Base-by-base conservation (phyloP, 2,888 invertebrate genomes). In the Vandiemenella viatica region DNA sequence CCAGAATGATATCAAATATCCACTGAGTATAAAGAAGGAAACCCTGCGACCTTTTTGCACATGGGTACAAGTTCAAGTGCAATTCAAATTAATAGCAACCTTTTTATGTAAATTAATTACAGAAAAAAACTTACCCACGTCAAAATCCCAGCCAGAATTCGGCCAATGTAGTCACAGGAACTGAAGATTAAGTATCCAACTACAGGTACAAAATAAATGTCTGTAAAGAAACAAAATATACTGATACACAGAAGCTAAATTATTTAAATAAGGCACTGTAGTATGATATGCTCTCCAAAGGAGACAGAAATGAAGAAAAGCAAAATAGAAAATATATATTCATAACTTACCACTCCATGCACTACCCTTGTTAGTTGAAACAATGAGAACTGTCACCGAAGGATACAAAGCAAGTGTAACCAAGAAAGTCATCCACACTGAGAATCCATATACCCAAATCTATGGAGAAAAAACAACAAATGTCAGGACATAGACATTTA, bases 111-210 rank as follows among this genome's bases (percentile, higher is more conserved):
- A n/a, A n/a, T n/a, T n/a, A n/a, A n/a, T n/a, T n/a, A n/a, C n/a
- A n/a, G n/a, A n/a, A n/a, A n/a, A n/a, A n/a, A n/a, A 54, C 51
- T 58, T 67, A 88, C 89, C 71, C 76, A 74, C 60, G 82, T 74
- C 20, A 85, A 60, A 59, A 79, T 72, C 23, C 89, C 89, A 49
- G 90, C 85, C 5, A 83, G 66, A 18, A 89, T 69, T 56, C 95
- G 73, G 5, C 95, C 95, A 5, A 82, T 62, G 60, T 90, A 90
- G 68, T 96, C 95, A 3, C 86, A 88, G 42, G 80, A 73, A 64
- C 91, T 93, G 65, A 92, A 93, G 55, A 89, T 73, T 47, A 96
- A 71, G 66, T 93, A 96, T 54, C 91, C 86, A 0, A 88, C 81
- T 10, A 93, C 89, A 0, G 93, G 92, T 55, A 88, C 80, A 66